A percentile compares a stretch with the other conserved stretches of the same genome.
Conservation (phyloP, 2,888 invertebrate genomes). For the Carabus problematicus region DNA sequence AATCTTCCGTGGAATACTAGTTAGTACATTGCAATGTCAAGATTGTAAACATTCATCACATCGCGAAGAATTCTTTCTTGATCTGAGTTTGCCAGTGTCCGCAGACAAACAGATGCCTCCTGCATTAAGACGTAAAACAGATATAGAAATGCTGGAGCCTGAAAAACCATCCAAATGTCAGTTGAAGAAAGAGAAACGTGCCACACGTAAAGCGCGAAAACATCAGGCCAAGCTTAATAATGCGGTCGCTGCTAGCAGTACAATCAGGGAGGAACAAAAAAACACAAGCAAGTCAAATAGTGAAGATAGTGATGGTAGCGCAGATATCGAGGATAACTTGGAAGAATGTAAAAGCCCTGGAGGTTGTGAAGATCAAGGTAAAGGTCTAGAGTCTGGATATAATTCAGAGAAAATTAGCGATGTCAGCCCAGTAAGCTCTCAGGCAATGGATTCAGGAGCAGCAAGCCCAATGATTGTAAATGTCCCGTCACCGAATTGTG, state of each 20-base stretch:
- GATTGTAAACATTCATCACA: constrained; percentile 88
- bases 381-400: constrained; percentile 69
- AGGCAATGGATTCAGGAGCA: constrained; percentile 32
- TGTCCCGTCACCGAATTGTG: constrained; percentile 47
- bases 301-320: constrained; percentile 77
- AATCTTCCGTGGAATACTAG: constrained; percentile 91
- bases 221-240: constrained; percentile 49
- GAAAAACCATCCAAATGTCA: constrained; percentile 71
- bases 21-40: constrained; percentile 88
- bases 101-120: constrained; percentile 79
- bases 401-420: constrained; percentile 35
- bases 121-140: constrained; percentile 59
- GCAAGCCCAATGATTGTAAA: constrained; percentile 46
- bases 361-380: constrained; percentile 46
- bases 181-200: constrained; percentile 69
- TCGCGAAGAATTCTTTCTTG: constrained; percentile 90
- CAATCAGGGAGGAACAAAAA: constrained; percentile 46
- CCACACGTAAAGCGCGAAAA: constrained; percentile 64
- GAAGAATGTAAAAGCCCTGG: constrained; percentile 61
- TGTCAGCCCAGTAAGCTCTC: constrained; percentile 27
- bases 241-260: constrained; percentile 11
- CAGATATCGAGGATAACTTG: constrained; percentile 81
- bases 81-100: constrained; percentile 90
- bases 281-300: constrained; percentile 62
- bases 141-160: constrained; percentile 56